A percentile compares a stretch with the other conserved stretches of the same genome.
Evolutionary conservation across 2,113 vertebrate genomes (phyloP).

Genomic region (Eretmochelys imbricata): DNA sequence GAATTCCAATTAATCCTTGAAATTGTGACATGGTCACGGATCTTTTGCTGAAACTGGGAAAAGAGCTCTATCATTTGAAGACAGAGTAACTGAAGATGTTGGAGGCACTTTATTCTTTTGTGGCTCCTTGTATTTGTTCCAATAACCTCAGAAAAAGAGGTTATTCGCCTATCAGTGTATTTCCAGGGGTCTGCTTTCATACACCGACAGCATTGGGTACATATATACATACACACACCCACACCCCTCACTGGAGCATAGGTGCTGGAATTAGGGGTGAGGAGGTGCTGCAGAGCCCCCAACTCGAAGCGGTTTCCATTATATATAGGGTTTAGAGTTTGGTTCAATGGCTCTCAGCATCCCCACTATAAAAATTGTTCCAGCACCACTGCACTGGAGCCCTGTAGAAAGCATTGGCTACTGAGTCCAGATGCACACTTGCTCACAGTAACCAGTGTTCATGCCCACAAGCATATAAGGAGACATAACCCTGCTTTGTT

Average conservation of each 20-base stretch:
- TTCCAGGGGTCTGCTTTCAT: neutral
- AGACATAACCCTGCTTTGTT: neutral
- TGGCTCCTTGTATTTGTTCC: neutral
- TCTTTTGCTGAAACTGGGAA: neutral
- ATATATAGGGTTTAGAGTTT: too few relatives aligned
- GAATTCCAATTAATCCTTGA: neutral
- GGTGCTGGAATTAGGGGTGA: too few relatives aligned
- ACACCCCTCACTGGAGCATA: too few relatives aligned
- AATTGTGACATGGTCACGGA: neutral
- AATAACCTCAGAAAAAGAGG: neutral
- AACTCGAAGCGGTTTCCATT: too few relatives aligned
- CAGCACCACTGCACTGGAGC: neutral
- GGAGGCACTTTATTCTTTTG: neutral
- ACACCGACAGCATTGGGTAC: neutral
- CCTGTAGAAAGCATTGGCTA: neutral
- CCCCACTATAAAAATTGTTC: too few relatives aligned
- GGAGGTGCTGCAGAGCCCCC: too few relatives aligned
- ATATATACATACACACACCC: accelerated
- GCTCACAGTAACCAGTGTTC: neutral
- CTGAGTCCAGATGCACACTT: neutral
- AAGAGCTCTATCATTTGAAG: neutral
- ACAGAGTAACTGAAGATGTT: neutral
- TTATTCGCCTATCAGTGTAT: neutral
- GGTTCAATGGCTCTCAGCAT: too few relatives aligned
- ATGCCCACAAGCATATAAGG: neutral